Evolutionary conservation across 2,888 invertebrate genomes (phyloP).

Genomic region (Acronicta psi): DNA sequence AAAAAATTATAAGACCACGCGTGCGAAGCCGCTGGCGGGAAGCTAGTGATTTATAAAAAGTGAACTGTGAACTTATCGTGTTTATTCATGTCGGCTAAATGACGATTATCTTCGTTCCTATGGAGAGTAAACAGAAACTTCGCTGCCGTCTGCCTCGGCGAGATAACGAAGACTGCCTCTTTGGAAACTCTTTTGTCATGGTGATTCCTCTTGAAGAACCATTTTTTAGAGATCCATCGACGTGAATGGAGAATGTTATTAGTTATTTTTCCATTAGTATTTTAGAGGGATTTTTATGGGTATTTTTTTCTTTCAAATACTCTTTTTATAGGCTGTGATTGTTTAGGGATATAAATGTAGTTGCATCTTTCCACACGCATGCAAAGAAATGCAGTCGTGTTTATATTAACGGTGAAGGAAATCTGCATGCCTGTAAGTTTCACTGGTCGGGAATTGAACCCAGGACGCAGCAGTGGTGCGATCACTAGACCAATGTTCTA

Average conservation of each 20-base stretch:
- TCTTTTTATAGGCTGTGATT: too few relatives aligned
- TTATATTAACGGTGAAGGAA: too few relatives aligned
- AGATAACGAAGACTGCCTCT: constrained; percentile 49
- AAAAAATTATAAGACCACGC: too few relatives aligned
- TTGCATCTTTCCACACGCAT: too few relatives aligned
- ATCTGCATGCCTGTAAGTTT: too few relatives aligned
- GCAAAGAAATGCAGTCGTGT: too few relatives aligned
- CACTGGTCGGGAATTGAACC: too few relatives aligned
- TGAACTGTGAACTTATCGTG: constrained; percentile 30
- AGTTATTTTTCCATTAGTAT: constrained; percentile 15
- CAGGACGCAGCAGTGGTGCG: too few relatives aligned
- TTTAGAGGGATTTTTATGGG: not conserved
- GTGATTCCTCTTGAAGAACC: constrained; percentile 59
- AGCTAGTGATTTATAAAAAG: too few relatives aligned
- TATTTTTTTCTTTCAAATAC: too few relatives aligned
- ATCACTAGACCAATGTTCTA: not conserved
- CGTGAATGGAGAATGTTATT: constrained; percentile 12
- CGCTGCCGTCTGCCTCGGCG: constrained; percentile 21
- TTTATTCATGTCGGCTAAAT: constrained; percentile 26
- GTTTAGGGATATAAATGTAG: too few relatives aligned
- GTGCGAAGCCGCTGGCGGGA: too few relatives aligned
- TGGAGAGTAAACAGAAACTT: constrained; percentile 38
- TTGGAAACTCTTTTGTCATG: constrained; percentile 61
- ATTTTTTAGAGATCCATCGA: constrained; percentile 57
- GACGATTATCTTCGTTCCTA: constrained; percentile 16